These are phyloP conservation scores for Carassius gibelio DNA, from an alignment of 2,113 vertebrate genomes.

Conservation along the genomic window DNA sequence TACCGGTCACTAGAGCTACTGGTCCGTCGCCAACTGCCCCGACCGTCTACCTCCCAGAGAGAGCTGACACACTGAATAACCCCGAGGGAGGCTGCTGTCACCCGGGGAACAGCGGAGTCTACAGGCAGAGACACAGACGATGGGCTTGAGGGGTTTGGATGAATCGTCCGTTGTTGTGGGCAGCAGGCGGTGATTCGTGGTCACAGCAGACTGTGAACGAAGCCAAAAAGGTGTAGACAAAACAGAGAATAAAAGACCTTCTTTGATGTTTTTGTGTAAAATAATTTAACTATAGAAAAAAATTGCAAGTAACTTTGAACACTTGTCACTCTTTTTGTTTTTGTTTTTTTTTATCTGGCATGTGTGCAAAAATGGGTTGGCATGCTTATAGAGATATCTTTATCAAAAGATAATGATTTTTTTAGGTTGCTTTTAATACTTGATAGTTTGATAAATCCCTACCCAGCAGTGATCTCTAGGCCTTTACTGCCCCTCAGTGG, in stretches of 20 bases:
- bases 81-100: conserved; percentile 25
- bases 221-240: conserved; percentile 17
- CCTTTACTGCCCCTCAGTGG: neutral
- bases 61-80: conserved; percentile 30
- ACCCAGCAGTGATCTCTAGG: neutral
- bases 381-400: too few relatives aligned
- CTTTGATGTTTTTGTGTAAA: conserved; percentile 6
- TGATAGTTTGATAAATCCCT: neutral
- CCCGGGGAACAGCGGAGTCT: conserved; percentile 45
- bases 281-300: neutral
- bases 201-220: conserved; percentile 6
- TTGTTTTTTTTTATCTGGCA: neutral
- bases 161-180: conserved; percentile 41
- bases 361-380: neutral
- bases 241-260: neutral
- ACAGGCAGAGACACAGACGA: neutral
- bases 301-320: neutral
- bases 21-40: conserved; percentile 1
- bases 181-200: conserved; percentile 43
- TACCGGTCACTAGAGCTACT: conserved; percentile 2
- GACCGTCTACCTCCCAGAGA: conserved; percentile 35
- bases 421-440: neutral
- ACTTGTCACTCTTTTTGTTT: neutral
- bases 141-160: neutral
- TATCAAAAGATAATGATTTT: too few relatives aligned